Percentiles rank a stretch among this genome's conserved stretches.
Conservation (phyloP, 2,113 vertebrate genomes). For the Puffinus mauretanicus region DNA sequence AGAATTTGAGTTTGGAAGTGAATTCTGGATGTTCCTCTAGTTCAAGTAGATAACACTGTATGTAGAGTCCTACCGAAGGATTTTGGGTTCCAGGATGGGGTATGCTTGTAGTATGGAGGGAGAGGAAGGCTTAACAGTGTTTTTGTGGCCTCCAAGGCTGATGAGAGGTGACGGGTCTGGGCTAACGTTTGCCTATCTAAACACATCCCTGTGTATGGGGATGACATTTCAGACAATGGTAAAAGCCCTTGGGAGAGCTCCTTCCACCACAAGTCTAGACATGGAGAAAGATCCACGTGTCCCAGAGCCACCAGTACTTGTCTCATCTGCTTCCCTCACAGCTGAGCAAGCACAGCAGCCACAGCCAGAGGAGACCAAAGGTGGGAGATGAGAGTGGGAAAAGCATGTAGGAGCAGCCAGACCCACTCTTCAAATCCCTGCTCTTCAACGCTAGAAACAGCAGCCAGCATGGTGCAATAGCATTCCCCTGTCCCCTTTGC, state of each 20-base stretch:
- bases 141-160: neutral
- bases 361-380: neutral
- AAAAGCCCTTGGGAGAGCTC: neutral
- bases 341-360: neutral
- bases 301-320: neutral
- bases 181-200: neutral
- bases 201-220: neutral
- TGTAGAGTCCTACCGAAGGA: neutral
- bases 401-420: neutral
- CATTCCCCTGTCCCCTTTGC: neutral
- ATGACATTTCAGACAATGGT: neutral
- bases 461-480: neutral
- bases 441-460: neutral
- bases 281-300: rapidly evolving
- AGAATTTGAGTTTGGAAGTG: neutral
- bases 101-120: neutral
- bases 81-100: neutral
- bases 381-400: neutral
- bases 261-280: neutral
- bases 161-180: neutral
- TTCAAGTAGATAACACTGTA: neutral
- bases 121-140: neutral
- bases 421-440: neutral
- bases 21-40: neutral
- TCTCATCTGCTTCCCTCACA: neutral